phyloP scores from a whole-genome alignment of 2,888 invertebrate genomes.

The Clistopyga incitator region DNA sequence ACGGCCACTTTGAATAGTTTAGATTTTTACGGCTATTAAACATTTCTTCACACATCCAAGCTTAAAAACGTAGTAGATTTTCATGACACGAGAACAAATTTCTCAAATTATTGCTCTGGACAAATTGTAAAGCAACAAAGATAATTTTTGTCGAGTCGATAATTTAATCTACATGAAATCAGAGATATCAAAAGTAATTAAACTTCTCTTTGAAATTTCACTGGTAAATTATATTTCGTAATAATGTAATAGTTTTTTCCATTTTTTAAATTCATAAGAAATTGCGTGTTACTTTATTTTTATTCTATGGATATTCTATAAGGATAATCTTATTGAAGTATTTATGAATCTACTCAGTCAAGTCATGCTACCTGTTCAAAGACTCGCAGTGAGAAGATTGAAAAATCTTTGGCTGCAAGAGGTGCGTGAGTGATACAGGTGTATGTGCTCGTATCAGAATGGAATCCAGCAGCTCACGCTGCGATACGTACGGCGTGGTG shows the following conservation, averaged over 20 bases:
- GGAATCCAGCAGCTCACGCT: constrained; percentile 11
- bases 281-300: no score
- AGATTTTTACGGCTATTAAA: constrained; percentile 4
- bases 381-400: not conserved
- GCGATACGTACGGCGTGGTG: constrained; percentile 7
- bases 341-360: not conserved
- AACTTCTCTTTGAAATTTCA: not conserved
- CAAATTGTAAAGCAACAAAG: not conserved
- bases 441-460: constrained; percentile 10
- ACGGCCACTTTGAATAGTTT: constrained; percentile 7
- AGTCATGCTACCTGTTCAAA: not conserved
- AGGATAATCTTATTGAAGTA: not conserved
- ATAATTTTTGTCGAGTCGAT: not conserved
- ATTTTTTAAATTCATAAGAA: not conserved
- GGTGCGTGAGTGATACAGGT: constrained; percentile 1
- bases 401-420: constrained; percentile 5
- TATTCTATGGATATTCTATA: no score
- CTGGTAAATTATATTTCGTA: not conserved
- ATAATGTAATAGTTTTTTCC: not conserved
- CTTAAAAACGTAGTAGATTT: not conserved
- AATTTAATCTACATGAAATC: not conserved
- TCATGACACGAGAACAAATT: not conserved
- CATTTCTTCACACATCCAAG: constrained; percentile 12
- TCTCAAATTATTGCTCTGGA: not conserved
- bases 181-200: not conserved